Conservation (phyloP, 2,888 invertebrate genomes). For the Bedellia somnulentella region DNA sequence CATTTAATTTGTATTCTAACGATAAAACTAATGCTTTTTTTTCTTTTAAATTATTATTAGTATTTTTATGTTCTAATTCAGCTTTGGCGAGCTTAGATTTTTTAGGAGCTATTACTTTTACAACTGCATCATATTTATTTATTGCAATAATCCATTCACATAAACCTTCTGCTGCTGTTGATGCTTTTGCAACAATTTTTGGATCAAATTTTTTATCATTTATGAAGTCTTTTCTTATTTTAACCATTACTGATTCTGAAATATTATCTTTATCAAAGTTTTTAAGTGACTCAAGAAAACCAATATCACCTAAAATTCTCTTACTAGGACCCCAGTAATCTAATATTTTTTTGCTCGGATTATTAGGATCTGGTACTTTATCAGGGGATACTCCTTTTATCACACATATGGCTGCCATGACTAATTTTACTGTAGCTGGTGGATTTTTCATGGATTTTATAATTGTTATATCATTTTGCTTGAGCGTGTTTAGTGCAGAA, state of each 20-base stretch:
- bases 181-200: slow-evolving; percentile 80
- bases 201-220: slow-evolving; percentile 80
- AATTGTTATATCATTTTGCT: slow-evolving; percentile 81
- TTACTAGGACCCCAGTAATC: slow-evolving; percentile 89
- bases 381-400: slow-evolving; percentile 81
- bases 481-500: slow-evolving; percentile 79
- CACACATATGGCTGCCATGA: slow-evolving; percentile 90
- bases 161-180: slow-evolving; percentile 90
- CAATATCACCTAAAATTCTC: slow-evolving; percentile 78
- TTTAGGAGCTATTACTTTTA: slow-evolving; percentile 83
- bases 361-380: slow-evolving; percentile 70
- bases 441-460: slow-evolving; percentile 91
- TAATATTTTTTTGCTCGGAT: slow-evolving; percentile 66
- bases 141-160: slow-evolving; percentile 91
- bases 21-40: slow-evolving; percentile 78
- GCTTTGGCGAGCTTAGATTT: slow-evolving; percentile 79
- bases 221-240: slow-evolving; percentile 74
- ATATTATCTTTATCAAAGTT: slow-evolving; percentile 88
- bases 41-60: slow-evolving; percentile 82
- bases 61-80: slow-evolving; percentile 77
- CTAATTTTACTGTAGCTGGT: slow-evolving; percentile 77
- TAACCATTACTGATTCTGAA: slow-evolving; percentile 69
- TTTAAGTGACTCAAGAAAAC: slow-evolving; percentile 71
- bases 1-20: slow-evolving; percentile 75
- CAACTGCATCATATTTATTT: slow-evolving; percentile 85